A percentile compares a stretch with the other conserved stretches of the same genome.
These are phyloP conservation scores for Myodes glareolus DNA, from an alignment of 2,113 vertebrate genomes.

Conservation along the genomic window DNA sequence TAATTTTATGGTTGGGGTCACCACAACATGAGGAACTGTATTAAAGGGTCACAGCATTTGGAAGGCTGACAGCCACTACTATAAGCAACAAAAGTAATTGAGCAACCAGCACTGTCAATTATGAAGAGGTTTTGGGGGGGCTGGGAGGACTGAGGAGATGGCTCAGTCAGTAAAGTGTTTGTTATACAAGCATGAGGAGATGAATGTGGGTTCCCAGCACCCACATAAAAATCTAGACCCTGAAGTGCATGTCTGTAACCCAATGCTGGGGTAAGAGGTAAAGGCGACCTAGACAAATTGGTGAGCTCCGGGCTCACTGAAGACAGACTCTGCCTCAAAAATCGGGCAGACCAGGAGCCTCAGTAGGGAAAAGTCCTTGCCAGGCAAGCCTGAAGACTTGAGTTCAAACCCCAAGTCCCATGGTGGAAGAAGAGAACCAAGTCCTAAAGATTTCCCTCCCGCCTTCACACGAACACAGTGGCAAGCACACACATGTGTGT, in stretches of 20 bases:
- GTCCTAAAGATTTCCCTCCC: not conserved
- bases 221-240: not conserved
- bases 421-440: not conserved
- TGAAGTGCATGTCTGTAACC: not conserved
- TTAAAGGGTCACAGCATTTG: not conserved
- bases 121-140: not conserved
- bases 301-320: not conserved
- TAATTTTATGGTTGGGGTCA: not conserved
- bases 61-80: not conserved
- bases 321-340: not conserved
- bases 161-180: not conserved
- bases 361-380: not conserved
- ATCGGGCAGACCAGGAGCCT: too few species aligned
- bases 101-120: not conserved
- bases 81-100: not conserved
- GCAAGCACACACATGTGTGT: not conserved
- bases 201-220: not conserved
- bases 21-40: not conserved
- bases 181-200: too few species aligned
- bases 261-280: too few species aligned
- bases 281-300: not conserved
- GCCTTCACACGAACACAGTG: not conserved
- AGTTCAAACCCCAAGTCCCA: not conserved
- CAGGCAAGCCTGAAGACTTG: not conserved
- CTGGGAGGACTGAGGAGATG: too few species aligned